Conservation (phyloP, 2,113 vertebrate species). For the Onychostoma macrolepis region DNA sequence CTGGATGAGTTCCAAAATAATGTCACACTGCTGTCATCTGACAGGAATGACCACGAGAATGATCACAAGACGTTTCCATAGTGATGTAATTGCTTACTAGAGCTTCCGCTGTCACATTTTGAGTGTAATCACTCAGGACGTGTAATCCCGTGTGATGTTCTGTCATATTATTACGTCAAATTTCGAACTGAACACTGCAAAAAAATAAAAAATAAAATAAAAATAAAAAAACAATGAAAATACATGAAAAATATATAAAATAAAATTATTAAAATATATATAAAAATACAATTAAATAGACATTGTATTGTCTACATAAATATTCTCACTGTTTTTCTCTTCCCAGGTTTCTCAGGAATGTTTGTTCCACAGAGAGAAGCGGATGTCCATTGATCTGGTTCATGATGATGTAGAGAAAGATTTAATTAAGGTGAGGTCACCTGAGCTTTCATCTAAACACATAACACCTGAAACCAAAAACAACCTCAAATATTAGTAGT, state of each 20-base stretch:
- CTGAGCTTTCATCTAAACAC: neutral
- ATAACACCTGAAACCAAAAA: neutral
- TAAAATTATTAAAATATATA: neutral
- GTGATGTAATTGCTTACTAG: neutral
- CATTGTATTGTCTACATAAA: neutral
- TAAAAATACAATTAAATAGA: neutral
- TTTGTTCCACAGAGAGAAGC: conserved; percentile 91
- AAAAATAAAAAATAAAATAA: neutral
- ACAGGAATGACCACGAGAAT: neutral
- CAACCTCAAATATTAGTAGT: neutral
- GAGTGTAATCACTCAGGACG: neutral
- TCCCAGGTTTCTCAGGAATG: conserved; percentile 91
- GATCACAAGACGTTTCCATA: conserved; percentile 10
- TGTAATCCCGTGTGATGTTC: neutral
- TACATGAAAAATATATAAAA: too few relatives aligned
- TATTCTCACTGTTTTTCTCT: neutral
- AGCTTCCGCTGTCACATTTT: neutral
- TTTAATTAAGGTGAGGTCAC: conserved; percentile 80
- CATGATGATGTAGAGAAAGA: conserved; percentile 87
- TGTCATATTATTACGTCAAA: neutral
- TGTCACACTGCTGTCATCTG: neutral
- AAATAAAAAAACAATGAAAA: neutral
- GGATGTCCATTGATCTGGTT: conserved; percentile 92
- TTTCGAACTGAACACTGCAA: neutral
- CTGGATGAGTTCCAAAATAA: neutral